Base-by-base conservation (phyloP, 2,113 vertebrate species). In the Procavia capensis region DNA sequence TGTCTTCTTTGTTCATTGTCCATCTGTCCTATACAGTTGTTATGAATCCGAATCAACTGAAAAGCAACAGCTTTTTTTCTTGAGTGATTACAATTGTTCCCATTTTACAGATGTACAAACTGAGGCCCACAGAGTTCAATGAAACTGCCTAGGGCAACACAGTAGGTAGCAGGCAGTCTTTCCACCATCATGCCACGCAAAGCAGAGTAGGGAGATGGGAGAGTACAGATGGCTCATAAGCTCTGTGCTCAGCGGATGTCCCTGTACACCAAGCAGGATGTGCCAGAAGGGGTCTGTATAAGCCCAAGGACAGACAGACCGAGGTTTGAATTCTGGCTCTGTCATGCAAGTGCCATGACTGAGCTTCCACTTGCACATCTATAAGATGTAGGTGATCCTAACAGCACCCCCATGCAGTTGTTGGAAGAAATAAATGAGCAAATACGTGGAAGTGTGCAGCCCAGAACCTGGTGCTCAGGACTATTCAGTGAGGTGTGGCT, bases 321-420 rank as follows among this genome's bases (percentile, higher is more conserved):
- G 5, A 19, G 31, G 8, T n/a, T 83, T 5, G 61, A 61, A 22
- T 76, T 45, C n/a, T 50, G 19, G 17, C 29, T 76, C 74, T 41
- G 86, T 41, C 11, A 1, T 19, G 16, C 24, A 66, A 76, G 41
- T 22, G 13, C 45, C 50, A 4, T 24, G 9, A 31, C 4, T 24
- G 90, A 43, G 17, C 57, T 7, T 41, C 20, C 2, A 4, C 68
- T 25, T 83, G 39, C 9, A 27, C 9, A 24, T 45, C 86, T 79
- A 5, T 19, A 47, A 83, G 39, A 7, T 25, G 36, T 14, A 7
- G 24, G 54, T 24, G 57, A 61, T 22, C 22, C 2, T n/a, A 17
- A 19, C 11, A 13, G 20, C 0, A 0, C 11, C 0, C 11, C 72
- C 19, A 9, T 34, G n/a, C 8, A 6, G 39, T n/a, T 47, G 29